Conservation (phyloP, 1,140 invertebrate species). For the Leptoteleia sp. region DNA sequence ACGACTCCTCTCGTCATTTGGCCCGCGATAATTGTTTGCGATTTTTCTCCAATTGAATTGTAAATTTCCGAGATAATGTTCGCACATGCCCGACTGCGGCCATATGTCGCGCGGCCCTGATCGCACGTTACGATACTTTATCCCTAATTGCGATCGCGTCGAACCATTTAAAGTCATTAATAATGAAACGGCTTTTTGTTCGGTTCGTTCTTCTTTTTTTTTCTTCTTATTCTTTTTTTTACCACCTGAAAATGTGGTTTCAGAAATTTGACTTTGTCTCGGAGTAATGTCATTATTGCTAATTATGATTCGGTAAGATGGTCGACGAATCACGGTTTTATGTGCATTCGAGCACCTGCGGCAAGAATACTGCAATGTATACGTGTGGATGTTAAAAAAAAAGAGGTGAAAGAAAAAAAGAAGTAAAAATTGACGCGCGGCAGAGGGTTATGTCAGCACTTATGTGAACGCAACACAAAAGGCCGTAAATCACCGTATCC, state of each 20-base stretch:
- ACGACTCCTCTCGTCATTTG: conserved; percentile 3
- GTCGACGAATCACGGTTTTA: conserved; percentile 20
- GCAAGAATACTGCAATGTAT: not conserved
- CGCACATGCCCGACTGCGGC: conserved; percentile 8
- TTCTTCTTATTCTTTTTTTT: too few relatives aligned
- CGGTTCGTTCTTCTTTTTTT: too few relatives aligned
- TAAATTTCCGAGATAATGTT: conserved; percentile 42
- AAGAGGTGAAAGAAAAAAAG: not conserved
- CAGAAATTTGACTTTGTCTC: not conserved
- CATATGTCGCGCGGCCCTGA: conserved; percentile 27
- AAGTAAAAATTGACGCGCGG: conserved; percentile 32
- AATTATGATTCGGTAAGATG: conserved; percentile 36
- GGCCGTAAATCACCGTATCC: conserved; percentile 50
- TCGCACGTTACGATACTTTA: conserved; percentile 44
- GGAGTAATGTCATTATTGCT: conserved; percentile 25
- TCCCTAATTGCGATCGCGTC: conserved; percentile 56
- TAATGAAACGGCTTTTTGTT: conserved; percentile 46
- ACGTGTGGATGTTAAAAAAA: too few relatives aligned
- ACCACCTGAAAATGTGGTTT: conserved; percentile 35
- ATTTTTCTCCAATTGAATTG: conserved; percentile 59
- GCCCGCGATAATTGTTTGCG: conserved; percentile 30
- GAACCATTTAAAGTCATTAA: conserved; percentile 46
- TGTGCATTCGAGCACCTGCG: conserved; percentile 14
- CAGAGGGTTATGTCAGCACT: conserved; percentile 51
- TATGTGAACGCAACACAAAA: conserved; percentile 31